Base-by-base conservation (phyloP, 2,797 vertebrate genomes). In the Arrhamphus sclerolepis region DNA sequence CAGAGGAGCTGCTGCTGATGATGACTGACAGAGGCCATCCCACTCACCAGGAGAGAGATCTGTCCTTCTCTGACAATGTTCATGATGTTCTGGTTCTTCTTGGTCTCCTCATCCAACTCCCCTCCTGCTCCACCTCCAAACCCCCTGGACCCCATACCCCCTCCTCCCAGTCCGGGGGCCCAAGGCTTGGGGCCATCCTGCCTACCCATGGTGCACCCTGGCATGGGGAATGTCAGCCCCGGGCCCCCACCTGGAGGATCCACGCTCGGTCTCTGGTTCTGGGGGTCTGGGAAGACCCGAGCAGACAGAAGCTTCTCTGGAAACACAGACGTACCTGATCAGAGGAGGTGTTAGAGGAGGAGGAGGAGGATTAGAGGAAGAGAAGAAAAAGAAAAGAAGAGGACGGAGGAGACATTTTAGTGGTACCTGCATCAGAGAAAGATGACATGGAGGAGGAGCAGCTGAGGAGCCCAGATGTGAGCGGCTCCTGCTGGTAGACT, bases 31-130 rank as follows among this genome's bases (percentile, higher is more conserved):
- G 2, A 5, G 8, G 24, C 3, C 8, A 7, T 7, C 28, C 6
- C 28, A 63, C 87, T 76, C 62, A 91, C 89, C 84, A 91, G 80
- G 57, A 91, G 62, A 0, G 87, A 97, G 68, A 98, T 97, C 79
- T 98, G 97, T 46, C 97, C 97, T 83, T 98, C 97, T 81, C 94
- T 93, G 56, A 99, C 94, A 39, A 98, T 96, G 84, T 97, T 98
- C 81, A 99, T 91, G 88, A 99, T 96, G 91, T 96, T 99, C 69
- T 95, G 96, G 29, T 87, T 92, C 89, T 95, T 99, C 84, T 97
- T 97, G 68, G 91, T 77, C 75, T 95, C 93, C 68, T 99, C 96
- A 0, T 81, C 94, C 56, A 84, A 78, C 63, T 95, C 88, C 39
- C 76, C 89, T 54, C 81, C 87, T 14, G 77, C 86, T 20, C 70